phyloP scores from a whole-genome alignment of 2,888 invertebrate genomes.

The Andrena camellia region DNA sequence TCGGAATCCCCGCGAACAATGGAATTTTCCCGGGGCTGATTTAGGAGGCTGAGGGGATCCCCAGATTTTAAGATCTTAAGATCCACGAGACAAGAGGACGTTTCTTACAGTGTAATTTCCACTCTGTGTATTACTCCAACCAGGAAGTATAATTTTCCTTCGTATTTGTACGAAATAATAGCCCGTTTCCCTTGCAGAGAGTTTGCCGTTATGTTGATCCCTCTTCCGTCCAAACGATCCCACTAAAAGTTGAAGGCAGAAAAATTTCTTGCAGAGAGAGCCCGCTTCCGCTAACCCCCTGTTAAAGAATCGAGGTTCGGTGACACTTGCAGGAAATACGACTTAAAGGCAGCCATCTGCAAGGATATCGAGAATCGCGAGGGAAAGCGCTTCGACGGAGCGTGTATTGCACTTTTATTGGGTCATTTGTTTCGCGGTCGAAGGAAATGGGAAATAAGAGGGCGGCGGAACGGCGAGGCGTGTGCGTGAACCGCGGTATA shows the following conservation, averaged over 20 bases:
- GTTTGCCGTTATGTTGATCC: no score
- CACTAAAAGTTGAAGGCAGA: no score
- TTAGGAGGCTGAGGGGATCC: constrained; percentile 30
- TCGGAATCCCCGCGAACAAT: constrained; percentile 42
- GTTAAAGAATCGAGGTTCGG: background rate
- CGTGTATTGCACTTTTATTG: constrained; percentile 11
- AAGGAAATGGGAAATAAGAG: background rate
- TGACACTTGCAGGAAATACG: constrained; percentile 1
- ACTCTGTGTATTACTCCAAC: background rate
- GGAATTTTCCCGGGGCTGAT: constrained; percentile 46
- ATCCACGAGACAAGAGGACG: constrained; percentile 6
- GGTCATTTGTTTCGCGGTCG: constrained; percentile 34
- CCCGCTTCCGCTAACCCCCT: background rate
- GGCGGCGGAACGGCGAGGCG: background rate
- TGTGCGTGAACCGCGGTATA: constrained; percentile 8
- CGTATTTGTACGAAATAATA: background rate
- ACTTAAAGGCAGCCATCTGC: constrained; percentile 24
- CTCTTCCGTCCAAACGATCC: no score
- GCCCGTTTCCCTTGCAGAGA: background rate
- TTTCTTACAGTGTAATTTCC: constrained; percentile 19
- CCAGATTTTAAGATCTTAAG: constrained; percentile 34
- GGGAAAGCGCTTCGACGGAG: background rate
- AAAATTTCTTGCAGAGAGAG: background rate
- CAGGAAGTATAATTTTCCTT: background rate
- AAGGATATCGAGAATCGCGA: constrained; percentile 15